Conservation (phyloP, 2,888 invertebrate genomes). For the Apamea anceps region DNA sequence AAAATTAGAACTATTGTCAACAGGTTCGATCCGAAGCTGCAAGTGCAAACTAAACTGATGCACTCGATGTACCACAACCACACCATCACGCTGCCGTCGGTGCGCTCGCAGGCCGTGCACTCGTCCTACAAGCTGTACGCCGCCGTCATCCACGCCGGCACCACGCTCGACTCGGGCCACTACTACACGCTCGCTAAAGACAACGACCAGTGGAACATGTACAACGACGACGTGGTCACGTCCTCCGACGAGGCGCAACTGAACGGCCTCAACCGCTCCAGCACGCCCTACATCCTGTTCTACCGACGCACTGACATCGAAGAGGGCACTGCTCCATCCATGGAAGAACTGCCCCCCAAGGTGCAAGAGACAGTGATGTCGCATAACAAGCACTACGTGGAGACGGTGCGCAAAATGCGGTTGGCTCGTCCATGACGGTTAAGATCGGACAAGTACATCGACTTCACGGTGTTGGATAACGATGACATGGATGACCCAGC, state of each 20-base stretch:
- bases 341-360: conserved; percentile 79
- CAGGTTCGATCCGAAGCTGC: conserved; percentile 86
- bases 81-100: conserved; percentile 87
- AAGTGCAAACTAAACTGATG: conserved; percentile 94
- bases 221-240: conserved; percentile 94
- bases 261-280: conserved; percentile 91
- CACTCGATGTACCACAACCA: conserved; percentile 92
- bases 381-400: conserved; percentile 82
- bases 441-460: conserved; percentile 77
- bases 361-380: conserved; percentile 78
- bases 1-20: conserved; percentile 40
- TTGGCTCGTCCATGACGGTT: conserved; percentile 80
- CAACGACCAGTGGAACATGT: conserved; percentile 93
- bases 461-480: conserved; percentile 76
- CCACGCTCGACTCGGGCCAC: conserved; percentile 96
- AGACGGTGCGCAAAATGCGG: conserved; percentile 75
- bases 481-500: conserved; percentile 59
- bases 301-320: conserved; percentile 90
- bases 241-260: conserved; percentile 91
- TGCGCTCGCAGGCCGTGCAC: conserved; percentile 77
- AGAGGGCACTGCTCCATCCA: conserved; percentile 75
- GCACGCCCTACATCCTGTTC: conserved; percentile 96
- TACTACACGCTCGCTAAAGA: conserved; percentile 96
- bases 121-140: conserved; percentile 93
- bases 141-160: conserved; percentile 96